Base-by-base conservation (phyloP, 2,888 invertebrate genomes). In the Muschampia plurimacula region DNA sequence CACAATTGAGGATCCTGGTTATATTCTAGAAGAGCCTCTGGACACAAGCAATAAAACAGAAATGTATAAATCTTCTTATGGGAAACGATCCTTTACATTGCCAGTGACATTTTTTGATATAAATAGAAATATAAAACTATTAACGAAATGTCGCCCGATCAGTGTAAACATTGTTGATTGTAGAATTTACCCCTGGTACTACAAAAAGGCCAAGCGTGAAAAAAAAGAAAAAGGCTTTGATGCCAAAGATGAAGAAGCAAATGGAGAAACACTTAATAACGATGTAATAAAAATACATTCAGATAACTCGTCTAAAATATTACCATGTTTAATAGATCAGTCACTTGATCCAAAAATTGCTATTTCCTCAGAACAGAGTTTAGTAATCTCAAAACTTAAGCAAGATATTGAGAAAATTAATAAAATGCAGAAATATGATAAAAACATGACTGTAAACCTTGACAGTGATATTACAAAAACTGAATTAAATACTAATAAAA, bases 121-220 rank as follows among this genome's bases (percentile, higher is more conserved):
- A 62, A 52, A 72, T 39, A 74, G 72, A 36, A 80, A 78, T 46
- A 55, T 79, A 32, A 69, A 69, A 12, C 62, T 77, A 7, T 63
- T 80, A 52, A 74, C 75, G 15, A 67, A 73, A 32, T 80, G 79
- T 73, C 72, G 74, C 8, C 78, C 80, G 2, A 67, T 78, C 39
- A 71, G 64, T 41, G 74, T 80, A 46, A 74, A 72, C 22, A 59
- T 80, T 7, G 78, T 79, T 1, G 79, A 80, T 57, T 80, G 74
- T 72, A 57, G 72, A 55, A 75, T 75, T 63, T 64, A 73, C 70
- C 78, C 75, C 8, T 74, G 71, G 69, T 74, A 77, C 39, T 72
- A 72, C 9, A 72, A 59, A 74, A 72, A 22, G 57, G 32, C 57
- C 10, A 63, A 65, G 15, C 13, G 8, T 32, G 36, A 66, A 6